Evolutionary conservation across 2,113 vertebrate species (phyloP).

Genomic region (Lycaon pictus): DNA sequence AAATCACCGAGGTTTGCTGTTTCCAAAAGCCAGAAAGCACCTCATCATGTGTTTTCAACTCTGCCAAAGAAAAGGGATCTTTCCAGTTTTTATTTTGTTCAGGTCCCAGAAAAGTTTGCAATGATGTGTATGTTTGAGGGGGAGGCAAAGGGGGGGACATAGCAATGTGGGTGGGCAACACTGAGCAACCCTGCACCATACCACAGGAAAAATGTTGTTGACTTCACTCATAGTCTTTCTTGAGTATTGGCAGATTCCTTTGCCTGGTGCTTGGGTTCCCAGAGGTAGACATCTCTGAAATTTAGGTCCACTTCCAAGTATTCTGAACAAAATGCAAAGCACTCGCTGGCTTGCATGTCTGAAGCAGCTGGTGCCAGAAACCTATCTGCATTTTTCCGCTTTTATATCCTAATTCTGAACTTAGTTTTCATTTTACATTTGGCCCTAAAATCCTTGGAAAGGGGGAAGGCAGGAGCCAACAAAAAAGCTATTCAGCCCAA

Average conservation of each 20-base stretch:
- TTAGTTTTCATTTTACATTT: slow-evolving; percentile 85
- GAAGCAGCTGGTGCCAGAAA: slow-evolving; percentile 82
- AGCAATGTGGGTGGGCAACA: slow-evolving; percentile 64
- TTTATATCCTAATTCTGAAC: slow-evolving; percentile 87
- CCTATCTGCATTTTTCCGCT: slow-evolving; percentile 86
- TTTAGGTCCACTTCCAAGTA: slow-evolving; percentile 88
- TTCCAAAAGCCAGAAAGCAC: slow-evolving; percentile 63
- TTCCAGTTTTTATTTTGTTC: slow-evolving; percentile 8
- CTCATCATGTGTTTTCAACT: slow-evolving; percentile 46
- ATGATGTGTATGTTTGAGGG: background rate
- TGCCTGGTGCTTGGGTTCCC: slow-evolving; percentile 86
- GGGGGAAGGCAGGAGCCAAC: slow-evolving; percentile 41
- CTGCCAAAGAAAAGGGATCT: slow-evolving; percentile 52
- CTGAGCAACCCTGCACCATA: slow-evolving; percentile 49
- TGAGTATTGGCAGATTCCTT: slow-evolving; percentile 79
- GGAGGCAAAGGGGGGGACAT: background rate
- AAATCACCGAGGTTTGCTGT: slow-evolving; percentile 37
- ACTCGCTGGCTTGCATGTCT: slow-evolving; percentile 81
- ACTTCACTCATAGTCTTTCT: slow-evolving; percentile 66
- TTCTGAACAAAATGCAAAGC: slow-evolving; percentile 86
- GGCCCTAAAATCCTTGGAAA: slow-evolving; percentile 68
- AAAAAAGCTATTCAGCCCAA: slow-evolving; percentile 77
- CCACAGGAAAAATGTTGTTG: slow-evolving; percentile 78
- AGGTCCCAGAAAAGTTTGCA: background rate
- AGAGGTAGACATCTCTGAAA: slow-evolving; percentile 90